Conservation (phyloP, 2,797 vertebrate species). For the Neopelma chrysocephalum region DNA sequence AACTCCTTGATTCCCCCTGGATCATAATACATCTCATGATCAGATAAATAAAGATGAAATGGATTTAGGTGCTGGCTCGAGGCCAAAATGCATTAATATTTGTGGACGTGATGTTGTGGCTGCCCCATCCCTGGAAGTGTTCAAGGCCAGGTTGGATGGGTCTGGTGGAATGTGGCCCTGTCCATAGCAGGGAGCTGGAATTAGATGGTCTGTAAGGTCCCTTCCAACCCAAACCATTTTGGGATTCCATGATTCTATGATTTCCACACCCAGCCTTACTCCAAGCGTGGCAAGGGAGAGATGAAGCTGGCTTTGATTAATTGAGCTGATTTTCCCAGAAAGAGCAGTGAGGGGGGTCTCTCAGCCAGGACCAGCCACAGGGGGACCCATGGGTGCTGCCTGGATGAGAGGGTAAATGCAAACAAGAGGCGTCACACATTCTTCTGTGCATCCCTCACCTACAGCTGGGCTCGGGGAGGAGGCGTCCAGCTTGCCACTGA, state of each 20-base stretch:
- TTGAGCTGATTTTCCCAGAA: neutral
- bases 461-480: constrained; percentile 21
- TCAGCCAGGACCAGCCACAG: neutral
- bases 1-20: neutral
- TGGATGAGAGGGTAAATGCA: neutral
- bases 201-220: neutral
- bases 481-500: neutral
- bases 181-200: neutral
- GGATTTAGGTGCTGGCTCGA: accelerated
- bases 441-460: constrained; percentile 50
- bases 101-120: neutral
- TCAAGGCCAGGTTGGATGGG: neutral
- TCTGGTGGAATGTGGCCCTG: neutral
- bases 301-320: neutral
- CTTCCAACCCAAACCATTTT: neutral
- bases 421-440: neutral
- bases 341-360: neutral
- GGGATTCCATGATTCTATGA: neutral
- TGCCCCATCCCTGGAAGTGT: neutral
- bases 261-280: neutral
- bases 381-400: neutral
- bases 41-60: neutral
- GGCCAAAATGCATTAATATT: neutral
- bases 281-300: neutral
- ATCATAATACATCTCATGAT: neutral